Evolutionary conservation across 2,888 invertebrate species (phyloP).

Genomic region (Electrophaes corylata): DNA sequence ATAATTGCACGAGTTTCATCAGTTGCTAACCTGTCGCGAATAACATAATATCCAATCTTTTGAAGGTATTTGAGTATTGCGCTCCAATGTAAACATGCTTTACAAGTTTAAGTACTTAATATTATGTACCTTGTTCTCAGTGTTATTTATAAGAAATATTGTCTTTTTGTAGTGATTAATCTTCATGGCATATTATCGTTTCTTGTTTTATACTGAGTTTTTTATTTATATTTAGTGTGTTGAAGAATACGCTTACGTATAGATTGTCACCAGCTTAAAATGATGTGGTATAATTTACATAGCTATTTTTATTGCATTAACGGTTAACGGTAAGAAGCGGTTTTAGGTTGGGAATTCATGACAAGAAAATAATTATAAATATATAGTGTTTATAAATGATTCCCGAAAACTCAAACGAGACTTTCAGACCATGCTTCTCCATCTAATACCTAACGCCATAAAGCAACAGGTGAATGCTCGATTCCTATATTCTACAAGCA

Average conservation of each 20-base stretch:
- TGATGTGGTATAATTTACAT: not conserved
- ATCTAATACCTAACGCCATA: no score
- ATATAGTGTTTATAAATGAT: no score
- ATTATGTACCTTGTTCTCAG: conserved; percentile 17
- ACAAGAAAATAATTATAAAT: no score
- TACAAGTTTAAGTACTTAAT: conserved; percentile 27
- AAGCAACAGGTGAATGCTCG: no score
- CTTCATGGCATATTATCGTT: conserved; percentile 2
- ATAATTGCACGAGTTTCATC: no score
- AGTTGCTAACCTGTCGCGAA: not conserved
- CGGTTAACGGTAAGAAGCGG: no score
- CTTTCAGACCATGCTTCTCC: no score
- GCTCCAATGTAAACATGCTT: no score
- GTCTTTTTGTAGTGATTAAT: conserved; percentile 8
- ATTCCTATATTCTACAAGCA: no score
- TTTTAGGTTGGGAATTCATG: no score
- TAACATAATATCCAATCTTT: not conserved
- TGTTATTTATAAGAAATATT: conserved; percentile 17
- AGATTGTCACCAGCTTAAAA: not conserved
- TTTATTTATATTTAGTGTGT: conserved; percentile 21
- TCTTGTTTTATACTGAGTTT: conserved; percentile 16
- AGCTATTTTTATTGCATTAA: not conserved
- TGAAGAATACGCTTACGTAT: no score
- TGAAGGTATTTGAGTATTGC: not conserved
- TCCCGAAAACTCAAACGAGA: no score